These are phyloP conservation scores for Tricholauxania praeusta DNA, from an alignment of 2,888 invertebrate genomes.

Conservation along the genomic window DNA sequence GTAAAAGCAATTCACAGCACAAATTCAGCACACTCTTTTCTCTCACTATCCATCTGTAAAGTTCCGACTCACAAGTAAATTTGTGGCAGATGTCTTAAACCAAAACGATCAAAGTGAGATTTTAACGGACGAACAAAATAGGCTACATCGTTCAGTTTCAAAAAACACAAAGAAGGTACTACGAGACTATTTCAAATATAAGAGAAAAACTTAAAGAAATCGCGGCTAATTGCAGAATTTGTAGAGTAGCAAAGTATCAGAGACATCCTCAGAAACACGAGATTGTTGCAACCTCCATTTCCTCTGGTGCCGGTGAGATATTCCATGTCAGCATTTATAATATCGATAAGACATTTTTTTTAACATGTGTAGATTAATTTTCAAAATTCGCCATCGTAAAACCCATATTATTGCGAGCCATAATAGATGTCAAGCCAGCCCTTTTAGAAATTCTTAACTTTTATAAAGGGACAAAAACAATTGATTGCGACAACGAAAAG, in stretches of 20 bases:
- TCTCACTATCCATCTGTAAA: no score
- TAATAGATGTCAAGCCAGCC: background rate
- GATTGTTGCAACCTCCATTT: slow-evolving; percentile 39
- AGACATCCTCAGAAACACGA: background rate
- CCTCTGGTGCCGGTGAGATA: background rate
- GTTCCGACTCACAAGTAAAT: no score
- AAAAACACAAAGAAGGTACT: no score
- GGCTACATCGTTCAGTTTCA: no score
- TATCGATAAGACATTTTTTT: slow-evolving; percentile 33
- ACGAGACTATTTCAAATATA: slow-evolving; percentile 15
- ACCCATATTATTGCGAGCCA: slow-evolving; percentile 27
- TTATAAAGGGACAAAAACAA: background rate
- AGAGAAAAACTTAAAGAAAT: slow-evolving; percentile 25
- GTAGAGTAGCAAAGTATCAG: slow-evolving; percentile 19
- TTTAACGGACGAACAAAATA: slow-evolving; percentile 9
- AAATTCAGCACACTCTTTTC: no score
- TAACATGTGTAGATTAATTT: slow-evolving; percentile 22
- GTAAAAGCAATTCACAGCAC: no score
- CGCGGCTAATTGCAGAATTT: slow-evolving; percentile 25
- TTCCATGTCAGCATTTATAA: slow-evolving; percentile 21
- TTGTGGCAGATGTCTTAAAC: slow-evolving; percentile 10
- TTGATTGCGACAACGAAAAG: slow-evolving; percentile 17
- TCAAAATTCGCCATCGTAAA: slow-evolving; percentile 24
- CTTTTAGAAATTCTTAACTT: background rate
- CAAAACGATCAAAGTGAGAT: slow-evolving; percentile 32